These are phyloP conservation scores for Neotragus moschatus DNA, from an alignment of 2,113 vertebrate species.

Conservation along the genomic window DNA sequence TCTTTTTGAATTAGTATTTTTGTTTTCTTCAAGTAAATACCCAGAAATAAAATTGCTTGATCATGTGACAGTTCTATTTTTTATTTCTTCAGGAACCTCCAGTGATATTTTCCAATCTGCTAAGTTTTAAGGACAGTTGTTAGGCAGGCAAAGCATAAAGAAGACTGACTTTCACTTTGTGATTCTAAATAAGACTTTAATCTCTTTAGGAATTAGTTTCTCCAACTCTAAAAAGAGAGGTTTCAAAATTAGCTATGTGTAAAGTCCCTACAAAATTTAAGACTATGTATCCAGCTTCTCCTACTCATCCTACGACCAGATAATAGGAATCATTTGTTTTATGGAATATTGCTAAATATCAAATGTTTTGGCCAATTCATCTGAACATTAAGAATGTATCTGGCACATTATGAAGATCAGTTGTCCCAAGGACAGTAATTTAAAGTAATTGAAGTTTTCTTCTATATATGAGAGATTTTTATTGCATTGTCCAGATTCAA, in stretches of 20 bases:
- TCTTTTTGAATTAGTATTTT: not conserved
- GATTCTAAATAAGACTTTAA: not conserved
- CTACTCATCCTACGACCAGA: not conserved
- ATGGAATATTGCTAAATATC: not conserved
- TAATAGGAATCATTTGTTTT: not conserved
- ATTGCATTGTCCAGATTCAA: not conserved
- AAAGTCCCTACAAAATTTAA: not conserved
- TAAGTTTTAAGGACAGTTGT: not conserved
- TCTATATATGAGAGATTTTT: not conserved
- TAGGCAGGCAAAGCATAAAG: not conserved
- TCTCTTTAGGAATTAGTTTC: not conserved
- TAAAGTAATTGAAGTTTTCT: conserved; percentile 41
- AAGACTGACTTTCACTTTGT: not conserved
- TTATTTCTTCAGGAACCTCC: not conserved
- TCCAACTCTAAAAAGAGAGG: not conserved
- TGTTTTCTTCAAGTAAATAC: not conserved
- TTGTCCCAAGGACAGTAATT: not conserved
- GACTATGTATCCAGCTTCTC: not conserved
- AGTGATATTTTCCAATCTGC: not conserved
- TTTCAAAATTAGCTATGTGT: not conserved
- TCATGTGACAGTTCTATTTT: not conserved
- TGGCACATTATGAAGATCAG: not conserved
- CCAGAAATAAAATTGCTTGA: not conserved
- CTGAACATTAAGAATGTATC: not conserved
- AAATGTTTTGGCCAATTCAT: not conserved